Evolutionary conservation across 2,113 vertebrate species (phyloP).

Genomic region (Sebastes fasciatus): DNA sequence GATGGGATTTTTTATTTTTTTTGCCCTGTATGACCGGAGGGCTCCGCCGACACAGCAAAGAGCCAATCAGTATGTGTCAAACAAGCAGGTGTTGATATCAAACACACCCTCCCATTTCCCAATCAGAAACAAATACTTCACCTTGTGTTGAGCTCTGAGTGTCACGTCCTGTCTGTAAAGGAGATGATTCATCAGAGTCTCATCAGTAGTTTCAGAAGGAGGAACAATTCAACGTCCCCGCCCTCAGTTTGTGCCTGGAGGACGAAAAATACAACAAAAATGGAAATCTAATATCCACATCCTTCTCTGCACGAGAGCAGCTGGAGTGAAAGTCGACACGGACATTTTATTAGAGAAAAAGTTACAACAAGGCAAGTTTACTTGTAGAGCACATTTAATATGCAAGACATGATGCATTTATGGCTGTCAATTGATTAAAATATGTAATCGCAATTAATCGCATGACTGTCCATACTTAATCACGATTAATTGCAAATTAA

Average conservation of each 20-base stretch:
- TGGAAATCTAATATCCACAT: slow-evolving; percentile 19
- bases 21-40: slow-evolving; percentile 30
- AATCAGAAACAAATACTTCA: slow-evolving; percentile 21
- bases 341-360: neutral
- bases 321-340: neutral
- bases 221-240: neutral
- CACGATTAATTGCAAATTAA: no score
- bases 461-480: no score
- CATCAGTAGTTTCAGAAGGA: slow-evolving; percentile 7
- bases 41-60: slow-evolving; percentile 1
- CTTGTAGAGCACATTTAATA: neutral
- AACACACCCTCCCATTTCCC: neutral
- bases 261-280: slow-evolving; percentile 2
- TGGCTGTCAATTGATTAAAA: no score
- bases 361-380: neutral
- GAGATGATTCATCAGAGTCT: neutral
- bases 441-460: no score
- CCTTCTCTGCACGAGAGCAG: neutral
- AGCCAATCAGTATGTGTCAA: slow-evolving; percentile 23
- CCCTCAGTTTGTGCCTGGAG: slow-evolving; percentile 18
- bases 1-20: neutral
- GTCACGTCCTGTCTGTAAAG: neutral
- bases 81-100: slow-evolving; percentile 9
- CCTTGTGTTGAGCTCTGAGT: slow-evolving; percentile 12
- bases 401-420: no score